Evolutionary conservation across 1,140 invertebrate species (phyloP).

Genomic region (Chlorops oryzae): DNA sequence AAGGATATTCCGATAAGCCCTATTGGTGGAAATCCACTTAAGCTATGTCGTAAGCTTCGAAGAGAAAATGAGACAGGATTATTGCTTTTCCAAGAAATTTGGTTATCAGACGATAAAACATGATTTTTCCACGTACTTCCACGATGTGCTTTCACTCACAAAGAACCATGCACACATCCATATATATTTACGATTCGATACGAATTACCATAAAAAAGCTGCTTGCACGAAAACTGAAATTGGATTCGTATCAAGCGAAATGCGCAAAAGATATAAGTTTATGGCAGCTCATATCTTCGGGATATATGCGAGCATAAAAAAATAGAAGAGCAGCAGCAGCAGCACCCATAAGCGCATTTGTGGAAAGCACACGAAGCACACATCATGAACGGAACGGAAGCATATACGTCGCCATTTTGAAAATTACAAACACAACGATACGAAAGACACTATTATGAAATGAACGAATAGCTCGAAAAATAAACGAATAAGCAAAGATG

Average conservation of each 20-base stretch:
- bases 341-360: constrained; percentile 19
- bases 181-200: no score
- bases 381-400: neutral
- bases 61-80: no score
- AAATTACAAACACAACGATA: constrained; percentile 12
- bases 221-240: constrained; percentile 27
- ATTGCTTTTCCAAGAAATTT: no score
- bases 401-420: constrained; percentile 28
- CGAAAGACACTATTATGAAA: constrained; percentile 15
- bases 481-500: constrained; percentile 15
- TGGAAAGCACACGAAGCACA: neutral
- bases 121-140: no score
- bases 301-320: constrained; percentile 27
- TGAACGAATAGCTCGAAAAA: no score
- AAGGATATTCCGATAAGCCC: no score
- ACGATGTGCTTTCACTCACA: no score
- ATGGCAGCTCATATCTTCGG: constrained; percentile 44
- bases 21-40: no score
- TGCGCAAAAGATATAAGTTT: constrained; percentile 31
- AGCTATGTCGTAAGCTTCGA: no score
- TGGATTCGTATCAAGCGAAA: constrained; percentile 40
- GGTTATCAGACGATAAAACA: no score
- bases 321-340: neutral
- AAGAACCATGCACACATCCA: no score
- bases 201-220: no score